Evolutionary conservation across 2,888 invertebrate species (phyloP).

Genomic region (Caenorhabditis doughertyi): DNA sequence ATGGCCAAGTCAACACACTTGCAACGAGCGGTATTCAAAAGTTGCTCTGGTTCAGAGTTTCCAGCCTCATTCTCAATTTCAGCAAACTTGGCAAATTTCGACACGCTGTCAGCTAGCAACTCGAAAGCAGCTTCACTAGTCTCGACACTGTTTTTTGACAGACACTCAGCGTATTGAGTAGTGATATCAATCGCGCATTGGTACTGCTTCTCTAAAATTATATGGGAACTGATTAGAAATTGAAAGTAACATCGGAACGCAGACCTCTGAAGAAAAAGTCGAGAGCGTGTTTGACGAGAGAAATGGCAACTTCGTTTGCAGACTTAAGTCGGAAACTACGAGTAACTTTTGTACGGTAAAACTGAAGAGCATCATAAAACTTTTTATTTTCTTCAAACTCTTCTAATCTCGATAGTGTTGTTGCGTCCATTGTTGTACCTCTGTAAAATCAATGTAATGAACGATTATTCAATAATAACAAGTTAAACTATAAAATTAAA

Average conservation of each 20-base stretch:
- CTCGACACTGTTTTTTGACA: constrained; percentile 31
- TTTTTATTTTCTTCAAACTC: constrained; percentile 48
- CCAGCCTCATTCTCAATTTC: constrained; percentile 6
- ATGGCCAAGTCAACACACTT: constrained; percentile 54
- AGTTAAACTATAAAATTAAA: no score
- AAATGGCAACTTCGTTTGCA: constrained; percentile 23
- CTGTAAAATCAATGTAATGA: not conserved
- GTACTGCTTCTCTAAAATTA: constrained; percentile 57
- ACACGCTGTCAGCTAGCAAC: constrained; percentile 25
- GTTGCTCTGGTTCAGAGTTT: constrained; percentile 24
- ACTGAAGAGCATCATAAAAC: constrained; percentile 64
- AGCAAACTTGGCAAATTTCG: constrained; percentile 20
- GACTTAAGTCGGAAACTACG: constrained; percentile 52
- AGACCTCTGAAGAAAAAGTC: constrained; percentile 55
- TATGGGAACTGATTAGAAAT: no score
- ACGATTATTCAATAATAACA: not conserved
- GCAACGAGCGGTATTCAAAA: constrained; percentile 24
- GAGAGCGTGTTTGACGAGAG: constrained; percentile 39
- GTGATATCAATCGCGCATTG: constrained; percentile 55
- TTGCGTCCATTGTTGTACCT: constrained; percentile 33
- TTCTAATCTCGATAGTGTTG: constrained; percentile 37
- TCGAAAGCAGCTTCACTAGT: constrained; percentile 6
- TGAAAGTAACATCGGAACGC: no score
- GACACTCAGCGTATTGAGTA: constrained; percentile 40
- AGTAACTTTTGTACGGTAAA: constrained; percentile 58